Evolutionary conservation across 2,797 vertebrate genomes (phyloP).

Genomic region (Chanos chanos): DNA sequence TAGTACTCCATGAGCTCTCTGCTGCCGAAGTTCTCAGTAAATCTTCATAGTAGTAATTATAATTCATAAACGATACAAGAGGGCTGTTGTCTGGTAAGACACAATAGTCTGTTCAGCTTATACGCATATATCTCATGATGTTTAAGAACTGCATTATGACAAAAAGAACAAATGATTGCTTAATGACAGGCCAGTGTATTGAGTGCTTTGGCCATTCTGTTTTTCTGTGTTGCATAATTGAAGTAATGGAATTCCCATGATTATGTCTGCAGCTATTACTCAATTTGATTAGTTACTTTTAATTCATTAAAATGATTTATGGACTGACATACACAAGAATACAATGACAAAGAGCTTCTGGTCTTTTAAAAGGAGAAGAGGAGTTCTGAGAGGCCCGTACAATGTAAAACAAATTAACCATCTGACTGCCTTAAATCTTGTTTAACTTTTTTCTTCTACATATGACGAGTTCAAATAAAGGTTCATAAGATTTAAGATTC

Average conservation of each 20-base stretch:
- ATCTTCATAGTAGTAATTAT: too few relatives aligned
- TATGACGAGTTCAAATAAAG: slow-evolving; percentile 11
- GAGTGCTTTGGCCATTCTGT: too few relatives aligned
- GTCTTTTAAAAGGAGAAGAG: background rate
- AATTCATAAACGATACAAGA: too few relatives aligned
- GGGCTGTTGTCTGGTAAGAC: too few relatives aligned
- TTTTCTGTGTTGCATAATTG: too few relatives aligned
- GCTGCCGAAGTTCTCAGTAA: too few relatives aligned
- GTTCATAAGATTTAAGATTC: slow-evolving; percentile 7
- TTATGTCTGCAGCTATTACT: slow-evolving; percentile 10
- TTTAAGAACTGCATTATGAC: too few relatives aligned
- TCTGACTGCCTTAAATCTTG: slow-evolving; percentile 10
- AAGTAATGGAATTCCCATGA: background rate
- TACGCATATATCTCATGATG: too few relatives aligned
- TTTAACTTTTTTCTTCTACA: background rate
- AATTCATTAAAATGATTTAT: slow-evolving; percentile 15
- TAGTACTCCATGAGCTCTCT: too few relatives aligned
- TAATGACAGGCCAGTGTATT: too few relatives aligned
- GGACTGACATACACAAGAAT: slow-evolving; percentile 9
- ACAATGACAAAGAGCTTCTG: background rate
- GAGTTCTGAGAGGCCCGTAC: background rate
- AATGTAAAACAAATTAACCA: slow-evolving; percentile 15
- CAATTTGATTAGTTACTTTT: slow-evolving; percentile 14
- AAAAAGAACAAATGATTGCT: too few relatives aligned
- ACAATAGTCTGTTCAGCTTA: too few relatives aligned